Conservation (phyloP, 1,140 invertebrate genomes). For the Hylaeus volcanicus region DNA sequence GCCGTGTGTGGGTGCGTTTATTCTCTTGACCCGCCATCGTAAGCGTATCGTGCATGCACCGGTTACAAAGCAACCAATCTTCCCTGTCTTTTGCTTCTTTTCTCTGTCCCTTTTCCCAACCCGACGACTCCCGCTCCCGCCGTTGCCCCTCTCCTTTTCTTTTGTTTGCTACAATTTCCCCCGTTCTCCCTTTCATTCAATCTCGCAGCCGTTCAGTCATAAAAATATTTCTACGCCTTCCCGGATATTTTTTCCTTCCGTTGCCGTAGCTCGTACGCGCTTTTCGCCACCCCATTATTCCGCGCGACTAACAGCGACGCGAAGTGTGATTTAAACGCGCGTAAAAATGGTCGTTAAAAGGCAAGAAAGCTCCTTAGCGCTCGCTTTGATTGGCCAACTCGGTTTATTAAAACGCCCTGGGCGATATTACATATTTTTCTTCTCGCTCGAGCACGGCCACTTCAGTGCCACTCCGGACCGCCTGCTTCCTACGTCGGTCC, state of each 20-base stretch:
- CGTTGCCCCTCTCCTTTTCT: constrained; percentile 15
- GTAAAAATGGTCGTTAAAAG: constrained; percentile 80
- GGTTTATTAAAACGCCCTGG: constrained; percentile 79
- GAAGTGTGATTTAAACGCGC: constrained; percentile 79
- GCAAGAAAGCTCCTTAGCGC: constrained; percentile 79
- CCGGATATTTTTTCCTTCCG: constrained; percentile 49
- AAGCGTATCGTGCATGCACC: constrained; percentile 46
- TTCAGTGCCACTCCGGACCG: constrained; percentile 21
- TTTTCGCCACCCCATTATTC: constrained; percentile 45
- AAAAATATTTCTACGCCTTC: constrained; percentile 59
- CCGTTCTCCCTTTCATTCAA: constrained; percentile 45
- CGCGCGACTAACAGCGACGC: constrained; percentile 46
- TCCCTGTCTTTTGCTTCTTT: constrained; percentile 28
- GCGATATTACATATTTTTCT: constrained; percentile 74
- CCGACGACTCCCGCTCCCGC: neutral
- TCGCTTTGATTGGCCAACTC: constrained; percentile 78
- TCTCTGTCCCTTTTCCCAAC: neutral
- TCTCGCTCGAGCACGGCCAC: constrained; percentile 40
- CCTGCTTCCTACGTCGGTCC: constrained; percentile 16
- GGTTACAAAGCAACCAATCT: constrained; percentile 49
- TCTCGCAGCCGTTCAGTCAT: constrained; percentile 53
- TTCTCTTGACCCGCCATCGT: constrained; percentile 44
- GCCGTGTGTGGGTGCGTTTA: constrained; percentile 18
- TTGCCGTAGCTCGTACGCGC: constrained; percentile 10
- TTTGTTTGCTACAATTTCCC: constrained; percentile 18